Evolutionary conservation across 2,888 invertebrate species (phyloP), one percentile per base, ranked within the genome.

Genomic region (Polyommatus iphigenia): DNA sequence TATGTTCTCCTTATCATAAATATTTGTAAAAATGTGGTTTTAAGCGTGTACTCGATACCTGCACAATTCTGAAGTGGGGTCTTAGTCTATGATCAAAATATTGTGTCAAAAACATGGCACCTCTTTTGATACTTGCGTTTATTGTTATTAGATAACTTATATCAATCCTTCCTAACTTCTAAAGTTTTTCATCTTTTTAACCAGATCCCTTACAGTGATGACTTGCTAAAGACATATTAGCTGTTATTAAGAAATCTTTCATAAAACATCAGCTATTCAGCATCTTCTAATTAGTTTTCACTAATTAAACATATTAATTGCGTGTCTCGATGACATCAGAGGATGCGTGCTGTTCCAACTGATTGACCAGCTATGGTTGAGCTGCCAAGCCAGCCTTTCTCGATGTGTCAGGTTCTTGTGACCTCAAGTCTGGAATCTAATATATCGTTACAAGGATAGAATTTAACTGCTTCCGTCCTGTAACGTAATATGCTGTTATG

Each of bases 251-350:
- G 54, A 54, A 59, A 8, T 20, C 0, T 6, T 59, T 59, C 2
- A 59, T 59, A 8, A 20, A 46, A 8, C n/a, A n/a, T 18, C n/a
- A 72, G 8, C n/a, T 18, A 18, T 13, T 41, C 54, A 54, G 72
- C 41, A 13, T 18, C 10, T 41, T 7, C 8, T 41, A 24, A 41
- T 15, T 29, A 3, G 29, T 57, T 59, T 73, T 79, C 83, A 81
- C 82, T 81, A 81, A 81, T 79, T 62, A 79, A 80, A 78, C 59
- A 80, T 78, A 78, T 79, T 71, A 59, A 46, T 81, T 79, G 90
- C 91, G 87, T 91, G 91, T 85, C 83, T 80, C 79, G 79, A 81
- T 81, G 83, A 84, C 83, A 86, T 89, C 88, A 87, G 79, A 80
- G 78, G 80, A 80, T 84, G 83, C 85, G 85, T 85, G 85, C 81